These are phyloP conservation scores for Aphrophora alni DNA, from an alignment of 2,888 invertebrate species.

Conservation along the genomic window DNA sequence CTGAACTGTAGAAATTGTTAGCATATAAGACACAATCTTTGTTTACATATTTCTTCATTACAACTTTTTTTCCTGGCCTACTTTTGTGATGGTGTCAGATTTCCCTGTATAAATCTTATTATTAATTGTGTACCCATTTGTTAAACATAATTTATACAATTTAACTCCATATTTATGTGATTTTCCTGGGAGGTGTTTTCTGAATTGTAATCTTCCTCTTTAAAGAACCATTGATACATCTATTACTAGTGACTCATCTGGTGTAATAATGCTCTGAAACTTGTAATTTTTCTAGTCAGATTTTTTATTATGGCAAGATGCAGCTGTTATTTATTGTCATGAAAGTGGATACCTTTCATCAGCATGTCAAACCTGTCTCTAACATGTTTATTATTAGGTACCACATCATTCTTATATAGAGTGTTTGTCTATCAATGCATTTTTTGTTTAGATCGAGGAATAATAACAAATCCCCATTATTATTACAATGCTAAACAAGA, in stretches of 20 bases:
- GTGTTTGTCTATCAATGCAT: slow-evolving; percentile 44
- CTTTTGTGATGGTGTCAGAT: background rate
- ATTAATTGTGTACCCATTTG: slow-evolving; percentile 45
- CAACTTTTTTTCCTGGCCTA: slow-evolving; percentile 23
- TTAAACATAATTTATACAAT: slow-evolving; percentile 48
- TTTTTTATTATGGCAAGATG: slow-evolving; percentile 42
- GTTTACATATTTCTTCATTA: slow-evolving; percentile 4
- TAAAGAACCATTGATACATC: slow-evolving; percentile 51
- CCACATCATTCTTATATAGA: slow-evolving; percentile 44
- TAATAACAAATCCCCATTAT: slow-evolving; percentile 47
- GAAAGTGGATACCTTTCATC: slow-evolving; percentile 42
- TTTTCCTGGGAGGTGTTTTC: slow-evolving; percentile 49
- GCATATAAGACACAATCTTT: background rate
- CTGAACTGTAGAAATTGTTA: background rate
- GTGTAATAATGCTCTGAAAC: slow-evolving; percentile 45
- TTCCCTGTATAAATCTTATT: slow-evolving; percentile 41
- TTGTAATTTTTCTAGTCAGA: slow-evolving; percentile 42
- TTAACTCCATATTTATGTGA: slow-evolving; percentile 48
- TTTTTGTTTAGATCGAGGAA: slow-evolving; percentile 43
- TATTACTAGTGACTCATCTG: slow-evolving; percentile 47
- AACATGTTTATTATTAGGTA: slow-evolving; percentile 42
- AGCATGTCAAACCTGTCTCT: slow-evolving; percentile 48
- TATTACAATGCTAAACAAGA: slow-evolving; percentile 43
- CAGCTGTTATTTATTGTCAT: slow-evolving; percentile 41
- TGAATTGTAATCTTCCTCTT: slow-evolving; percentile 49